Evolutionary conservation across 2,888 invertebrate species (phyloP).

Genomic region (Prenolepis imparis): DNA sequence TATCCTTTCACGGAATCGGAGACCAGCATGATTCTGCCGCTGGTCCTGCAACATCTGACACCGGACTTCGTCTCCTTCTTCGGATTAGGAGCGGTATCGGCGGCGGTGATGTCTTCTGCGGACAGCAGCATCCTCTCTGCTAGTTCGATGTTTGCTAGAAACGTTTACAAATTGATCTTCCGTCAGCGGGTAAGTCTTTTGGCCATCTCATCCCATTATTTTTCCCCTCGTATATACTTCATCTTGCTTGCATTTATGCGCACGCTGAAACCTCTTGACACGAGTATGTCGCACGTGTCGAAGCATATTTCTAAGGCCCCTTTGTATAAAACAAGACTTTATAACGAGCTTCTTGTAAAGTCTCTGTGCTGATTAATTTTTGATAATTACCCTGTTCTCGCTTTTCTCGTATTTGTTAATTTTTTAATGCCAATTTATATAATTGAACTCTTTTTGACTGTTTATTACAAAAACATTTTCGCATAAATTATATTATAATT

Average conservation of each 20-base stretch:
- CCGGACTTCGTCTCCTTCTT: conserved; percentile 98
- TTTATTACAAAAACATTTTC: neutral
- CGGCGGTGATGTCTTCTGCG: conserved; percentile 99
- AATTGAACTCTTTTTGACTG: neutral
- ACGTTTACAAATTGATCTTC: conserved; percentile 99
- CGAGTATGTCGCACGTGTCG: neutral
- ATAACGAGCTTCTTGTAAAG: conserved; percentile 19
- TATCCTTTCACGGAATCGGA: conserved; percentile 92
- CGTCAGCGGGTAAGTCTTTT: conserved; percentile 91
- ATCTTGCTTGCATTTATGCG: conserved; percentile 10
- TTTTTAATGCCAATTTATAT: neutral
- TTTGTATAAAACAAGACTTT: neutral
- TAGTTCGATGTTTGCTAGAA: conserved; percentile 99
- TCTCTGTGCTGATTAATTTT: neutral
- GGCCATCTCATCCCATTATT: neutral
- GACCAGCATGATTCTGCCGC: conserved; percentile 97
- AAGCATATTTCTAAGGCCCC: neutral
- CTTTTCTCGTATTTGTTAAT: neutral
- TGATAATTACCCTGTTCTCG: neutral
- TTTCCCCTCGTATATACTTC: neutral
- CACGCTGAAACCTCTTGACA: neutral
- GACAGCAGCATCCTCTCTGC: conserved; percentile 99
- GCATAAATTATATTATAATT: neutral
- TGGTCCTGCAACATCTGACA: conserved; percentile 98
- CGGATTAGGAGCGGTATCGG: conserved; percentile 99